phyloP scores from a whole-genome alignment of 2,113 vertebrate species.

The Noturus placidus region DNA sequence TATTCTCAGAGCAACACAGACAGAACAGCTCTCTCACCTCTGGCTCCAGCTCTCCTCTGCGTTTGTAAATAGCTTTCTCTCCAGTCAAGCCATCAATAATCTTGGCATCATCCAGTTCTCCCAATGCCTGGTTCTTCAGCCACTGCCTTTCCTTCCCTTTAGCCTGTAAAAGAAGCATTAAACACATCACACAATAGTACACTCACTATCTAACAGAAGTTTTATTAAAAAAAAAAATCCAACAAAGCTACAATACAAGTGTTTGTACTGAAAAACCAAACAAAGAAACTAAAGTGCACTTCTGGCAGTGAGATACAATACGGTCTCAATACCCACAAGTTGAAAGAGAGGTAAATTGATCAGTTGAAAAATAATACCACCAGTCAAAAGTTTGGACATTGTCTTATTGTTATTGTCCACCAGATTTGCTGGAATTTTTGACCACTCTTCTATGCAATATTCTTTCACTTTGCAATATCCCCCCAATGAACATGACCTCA shows the following conservation, averaged over 20 bases:
- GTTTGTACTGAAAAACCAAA: background rate
- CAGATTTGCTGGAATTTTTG: too few species aligned
- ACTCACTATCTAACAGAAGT: background rate
- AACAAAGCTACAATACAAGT: background rate
- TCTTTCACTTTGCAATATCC: too few species aligned
- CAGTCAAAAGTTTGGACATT: background rate
- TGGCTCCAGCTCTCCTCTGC: constrained; percentile 88
- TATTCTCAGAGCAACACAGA: background rate
- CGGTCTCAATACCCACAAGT: background rate
- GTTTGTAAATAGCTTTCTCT: constrained; percentile 94
- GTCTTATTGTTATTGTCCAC: background rate
- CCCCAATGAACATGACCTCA: background rate
- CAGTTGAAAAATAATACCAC: background rate
- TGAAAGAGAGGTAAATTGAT: background rate
- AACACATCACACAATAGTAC: constrained; percentile 44
- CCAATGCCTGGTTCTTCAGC: constrained; percentile 89
- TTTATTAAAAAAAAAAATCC: background rate
- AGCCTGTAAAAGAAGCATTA: constrained; percentile 72
- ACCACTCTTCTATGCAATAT: too few species aligned
- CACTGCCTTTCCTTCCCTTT: constrained; percentile 97
- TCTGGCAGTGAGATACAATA: background rate
- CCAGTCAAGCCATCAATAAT: constrained; percentile 95
- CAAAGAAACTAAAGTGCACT: background rate
- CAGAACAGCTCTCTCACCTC: constrained; percentile 74
- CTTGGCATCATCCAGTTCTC: constrained; percentile 93